These are phyloP conservation scores for Drepanosiphum platanoidis DNA, from an alignment of 2,888 invertebrate genomes.

Conservation along the genomic window DNA sequence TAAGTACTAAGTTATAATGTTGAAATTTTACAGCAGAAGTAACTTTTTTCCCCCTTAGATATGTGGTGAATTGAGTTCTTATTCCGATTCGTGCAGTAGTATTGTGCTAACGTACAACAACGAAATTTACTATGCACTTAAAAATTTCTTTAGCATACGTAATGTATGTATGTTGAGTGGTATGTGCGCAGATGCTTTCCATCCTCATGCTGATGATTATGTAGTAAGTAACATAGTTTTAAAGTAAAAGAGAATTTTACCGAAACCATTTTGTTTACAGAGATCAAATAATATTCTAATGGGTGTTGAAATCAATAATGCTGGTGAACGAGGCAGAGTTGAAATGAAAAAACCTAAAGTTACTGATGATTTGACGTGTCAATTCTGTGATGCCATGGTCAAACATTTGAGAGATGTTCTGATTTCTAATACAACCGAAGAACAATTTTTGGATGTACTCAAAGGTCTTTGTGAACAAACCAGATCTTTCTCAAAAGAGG, in stretches of 20 bases:
- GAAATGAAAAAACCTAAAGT: slow-evolving; percentile 8
- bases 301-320: slow-evolving; percentile 56
- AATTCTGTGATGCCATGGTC: slow-evolving; percentile 85
- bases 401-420: slow-evolving; percentile 81
- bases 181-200: slow-evolving; percentile 70
- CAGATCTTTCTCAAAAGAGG: slow-evolving; percentile 76
- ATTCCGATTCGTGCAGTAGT: slow-evolving; percentile 83
- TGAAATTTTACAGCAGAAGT: neutral
- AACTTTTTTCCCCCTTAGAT: slow-evolving; percentile 67
- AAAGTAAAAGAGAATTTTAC: neutral
- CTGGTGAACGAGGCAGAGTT: slow-evolving; percentile 54
- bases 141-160: slow-evolving; percentile 73
- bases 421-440: slow-evolving; percentile 84
- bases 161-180: slow-evolving; percentile 82
- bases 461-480: slow-evolving; percentile 82
- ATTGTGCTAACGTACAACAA: slow-evolving; percentile 79
- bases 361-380: slow-evolving; percentile 77
- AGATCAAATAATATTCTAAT: slow-evolving; percentile 18
- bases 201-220: slow-evolving; percentile 56
- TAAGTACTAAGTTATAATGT: slow-evolving; percentile 65
- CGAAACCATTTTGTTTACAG: neutral
- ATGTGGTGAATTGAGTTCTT: slow-evolving; percentile 78
- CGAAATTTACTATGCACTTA: slow-evolving; percentile 73
- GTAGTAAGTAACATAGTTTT: neutral
- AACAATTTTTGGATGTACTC: slow-evolving; percentile 79